Conservation (phyloP, 2,888 invertebrate genomes). For the Crematogaster levior region DNA sequence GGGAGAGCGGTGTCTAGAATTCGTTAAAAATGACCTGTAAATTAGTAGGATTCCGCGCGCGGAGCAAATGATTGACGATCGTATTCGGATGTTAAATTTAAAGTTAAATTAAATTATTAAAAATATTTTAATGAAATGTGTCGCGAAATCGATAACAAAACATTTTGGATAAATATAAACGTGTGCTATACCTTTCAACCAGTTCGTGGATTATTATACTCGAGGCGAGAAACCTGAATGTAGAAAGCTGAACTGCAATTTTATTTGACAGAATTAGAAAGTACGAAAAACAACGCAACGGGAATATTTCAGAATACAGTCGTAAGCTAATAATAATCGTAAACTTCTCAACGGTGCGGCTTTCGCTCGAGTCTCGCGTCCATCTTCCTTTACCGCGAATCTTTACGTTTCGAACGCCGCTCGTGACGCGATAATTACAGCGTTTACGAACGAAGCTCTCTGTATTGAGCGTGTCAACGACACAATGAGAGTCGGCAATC, state of each 20-base stretch:
- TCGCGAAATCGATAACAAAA: background rate
- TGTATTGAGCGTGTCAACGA: background rate
- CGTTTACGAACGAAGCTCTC: slow-evolving; percentile 1
- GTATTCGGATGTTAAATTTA: slow-evolving; percentile 20
- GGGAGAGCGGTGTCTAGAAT: slow-evolving; percentile 48
- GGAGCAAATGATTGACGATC: slow-evolving; percentile 44
- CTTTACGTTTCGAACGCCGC: background rate
- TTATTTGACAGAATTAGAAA: slow-evolving; percentile 28
- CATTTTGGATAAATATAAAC: slow-evolving; percentile 1
- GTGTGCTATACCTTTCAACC: background rate
- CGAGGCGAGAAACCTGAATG: background rate
- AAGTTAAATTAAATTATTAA: no score
- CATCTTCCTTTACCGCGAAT: slow-evolving; percentile 15
- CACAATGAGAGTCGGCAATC: slow-evolving; percentile 18
- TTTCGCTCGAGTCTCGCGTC: slow-evolving; percentile 6
- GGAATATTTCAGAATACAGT: slow-evolving; percentile 13
- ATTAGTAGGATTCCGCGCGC: slow-evolving; percentile 29
- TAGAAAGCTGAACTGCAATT: slow-evolving; percentile 16
- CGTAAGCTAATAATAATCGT: slow-evolving; percentile 25
- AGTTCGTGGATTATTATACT: background rate
- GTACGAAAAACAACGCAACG: slow-evolving; percentile 19
- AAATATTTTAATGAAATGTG: no score
- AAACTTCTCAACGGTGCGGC: background rate
- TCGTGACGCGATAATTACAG: slow-evolving; percentile 29
- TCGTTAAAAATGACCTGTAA: slow-evolving; percentile 44